These are phyloP conservation scores for Vulpes lagopus DNA, from an alignment of 2,113 vertebrate genomes.

Conservation along the genomic window DNA sequence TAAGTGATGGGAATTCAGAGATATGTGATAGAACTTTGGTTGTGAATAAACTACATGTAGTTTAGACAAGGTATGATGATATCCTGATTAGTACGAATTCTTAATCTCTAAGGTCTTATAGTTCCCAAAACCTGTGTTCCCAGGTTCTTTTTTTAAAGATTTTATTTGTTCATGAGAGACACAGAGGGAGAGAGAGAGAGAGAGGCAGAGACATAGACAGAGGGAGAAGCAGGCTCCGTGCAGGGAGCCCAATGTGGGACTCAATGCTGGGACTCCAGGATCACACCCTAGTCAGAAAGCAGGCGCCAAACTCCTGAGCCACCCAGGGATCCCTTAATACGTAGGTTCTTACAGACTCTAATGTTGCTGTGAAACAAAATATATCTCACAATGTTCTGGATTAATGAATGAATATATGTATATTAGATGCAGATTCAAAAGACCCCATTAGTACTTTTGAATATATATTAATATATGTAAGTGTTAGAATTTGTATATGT, in stretches of 20 bases:
- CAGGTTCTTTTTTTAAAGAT: too few relatives aligned
- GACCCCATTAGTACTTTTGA: not conserved
- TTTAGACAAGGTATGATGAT: not conserved
- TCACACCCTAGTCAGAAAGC: too few relatives aligned
- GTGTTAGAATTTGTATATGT: conserved; percentile 44
- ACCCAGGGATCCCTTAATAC: not conserved
- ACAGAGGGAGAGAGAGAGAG: too few relatives aligned
- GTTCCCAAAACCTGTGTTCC: not conserved
- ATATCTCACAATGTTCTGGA: conserved; percentile 4
- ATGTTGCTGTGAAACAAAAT: not conserved
- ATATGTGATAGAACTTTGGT: not conserved
- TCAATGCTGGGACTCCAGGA: too few relatives aligned
- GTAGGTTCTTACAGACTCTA: not conserved
- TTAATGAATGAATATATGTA: not conserved
- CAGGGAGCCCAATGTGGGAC: too few relatives aligned
- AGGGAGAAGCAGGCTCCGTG: too few relatives aligned
- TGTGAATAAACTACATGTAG: not conserved
- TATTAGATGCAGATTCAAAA: not conserved
- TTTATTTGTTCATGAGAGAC: too few relatives aligned
- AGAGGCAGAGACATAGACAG: too few relatives aligned
- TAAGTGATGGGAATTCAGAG: not conserved
- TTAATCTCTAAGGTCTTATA: not conserved
- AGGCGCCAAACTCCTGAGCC: too few relatives aligned
- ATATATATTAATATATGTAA: not conserved
- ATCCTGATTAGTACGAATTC: not conserved